Percentiles rank a stretch among this genome's conserved stretches.
Conservation (phyloP, 2,113 vertebrate genomes). For the Romanogobio albipinnatus region DNA sequence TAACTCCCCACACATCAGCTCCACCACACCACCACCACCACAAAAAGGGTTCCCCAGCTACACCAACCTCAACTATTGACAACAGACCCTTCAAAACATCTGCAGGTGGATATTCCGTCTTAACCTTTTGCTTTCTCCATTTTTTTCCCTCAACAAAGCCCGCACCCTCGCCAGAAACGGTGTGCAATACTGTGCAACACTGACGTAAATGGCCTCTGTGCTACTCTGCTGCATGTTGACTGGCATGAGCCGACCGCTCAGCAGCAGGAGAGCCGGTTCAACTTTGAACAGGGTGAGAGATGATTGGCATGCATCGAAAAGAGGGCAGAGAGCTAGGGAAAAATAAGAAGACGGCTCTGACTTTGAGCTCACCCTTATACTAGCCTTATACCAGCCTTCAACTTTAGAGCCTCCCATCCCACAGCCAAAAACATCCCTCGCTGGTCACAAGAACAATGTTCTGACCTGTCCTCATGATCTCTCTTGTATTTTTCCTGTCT, state of each 20-base stretch:
- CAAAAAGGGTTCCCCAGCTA: slow-evolving; percentile 60
- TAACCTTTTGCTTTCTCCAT: slow-evolving; percentile 24
- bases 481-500: slow-evolving; percentile 51
- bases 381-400: slow-evolving; percentile 66
- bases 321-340: slow-evolving; percentile 15
- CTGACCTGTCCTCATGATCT: neutral
- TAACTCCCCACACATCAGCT: slow-evolving; percentile 48
- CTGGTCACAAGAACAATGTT: slow-evolving; percentile 46
- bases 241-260: slow-evolving; percentile 21
- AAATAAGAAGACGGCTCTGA: slow-evolving; percentile 53
- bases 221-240: slow-evolving; percentile 40
- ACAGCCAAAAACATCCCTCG: slow-evolving; percentile 49
- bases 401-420: slow-evolving; percentile 54
- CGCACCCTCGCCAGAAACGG: neutral
- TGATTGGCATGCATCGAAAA: slow-evolving; percentile 60
- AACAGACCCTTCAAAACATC: slow-evolving; percentile 66
- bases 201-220: slow-evolving; percentile 58
- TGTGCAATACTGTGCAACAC: slow-evolving; percentile 56
- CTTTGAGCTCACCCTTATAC: slow-evolving; percentile 65
- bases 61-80: slow-evolving; percentile 68
- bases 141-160: slow-evolving; percentile 29
- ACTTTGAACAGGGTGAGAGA: slow-evolving; percentile 58
- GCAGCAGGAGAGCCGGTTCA: slow-evolving; percentile 59
- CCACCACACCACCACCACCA: neutral
- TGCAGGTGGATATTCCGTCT: slow-evolving; percentile 66